Evolutionary conservation across 2,113 vertebrate species (phyloP).

Genomic region (Oryzias javanicus): DNA sequence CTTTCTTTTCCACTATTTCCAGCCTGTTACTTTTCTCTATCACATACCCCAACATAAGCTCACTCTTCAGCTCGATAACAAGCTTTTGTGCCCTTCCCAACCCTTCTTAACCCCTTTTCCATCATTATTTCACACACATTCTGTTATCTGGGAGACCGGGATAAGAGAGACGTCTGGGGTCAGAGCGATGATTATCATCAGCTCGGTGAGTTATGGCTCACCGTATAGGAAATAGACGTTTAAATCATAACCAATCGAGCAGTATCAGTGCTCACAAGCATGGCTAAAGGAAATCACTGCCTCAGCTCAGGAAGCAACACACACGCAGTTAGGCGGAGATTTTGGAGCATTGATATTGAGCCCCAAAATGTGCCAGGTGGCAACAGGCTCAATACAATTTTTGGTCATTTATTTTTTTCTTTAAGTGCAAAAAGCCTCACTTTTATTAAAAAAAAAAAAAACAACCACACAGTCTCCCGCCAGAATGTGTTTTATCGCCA

Average conservation of each 20-base stretch:
- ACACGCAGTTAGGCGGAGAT: conserved; percentile 28
- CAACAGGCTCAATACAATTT: conserved; percentile 7
- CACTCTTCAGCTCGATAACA: conserved; percentile 64
- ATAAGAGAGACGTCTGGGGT: conserved; percentile 68
- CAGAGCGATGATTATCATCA: conserved; percentile 68
- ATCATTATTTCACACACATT: conserved; percentile 67
- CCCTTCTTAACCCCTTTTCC: conserved; percentile 33
- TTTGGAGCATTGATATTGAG: conserved; percentile 29
- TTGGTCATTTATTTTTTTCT: conserved; percentile 7
- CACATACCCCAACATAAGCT: conserved; percentile 53
- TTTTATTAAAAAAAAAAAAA: not conserved
- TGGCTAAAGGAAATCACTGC: conserved; percentile 62
- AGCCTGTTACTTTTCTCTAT: conserved; percentile 44
- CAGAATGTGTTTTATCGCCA: not conserved
- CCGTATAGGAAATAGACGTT: conserved; percentile 72
- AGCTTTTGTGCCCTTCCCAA: conserved; percentile 49
- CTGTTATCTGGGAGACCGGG: conserved; percentile 62
- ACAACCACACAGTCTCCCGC: not conserved
- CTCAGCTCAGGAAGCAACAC: conserved; percentile 29
- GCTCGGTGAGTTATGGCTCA: conserved; percentile 65
- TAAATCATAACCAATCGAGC: conserved; percentile 77
- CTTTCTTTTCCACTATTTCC: conserved; percentile 34
- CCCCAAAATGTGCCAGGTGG: conserved; percentile 35
- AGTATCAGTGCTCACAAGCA: conserved; percentile 62
- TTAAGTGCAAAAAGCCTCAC: not conserved